Conservation (phyloP, 2,113 vertebrate species). For the Numenius arquata region DNA sequence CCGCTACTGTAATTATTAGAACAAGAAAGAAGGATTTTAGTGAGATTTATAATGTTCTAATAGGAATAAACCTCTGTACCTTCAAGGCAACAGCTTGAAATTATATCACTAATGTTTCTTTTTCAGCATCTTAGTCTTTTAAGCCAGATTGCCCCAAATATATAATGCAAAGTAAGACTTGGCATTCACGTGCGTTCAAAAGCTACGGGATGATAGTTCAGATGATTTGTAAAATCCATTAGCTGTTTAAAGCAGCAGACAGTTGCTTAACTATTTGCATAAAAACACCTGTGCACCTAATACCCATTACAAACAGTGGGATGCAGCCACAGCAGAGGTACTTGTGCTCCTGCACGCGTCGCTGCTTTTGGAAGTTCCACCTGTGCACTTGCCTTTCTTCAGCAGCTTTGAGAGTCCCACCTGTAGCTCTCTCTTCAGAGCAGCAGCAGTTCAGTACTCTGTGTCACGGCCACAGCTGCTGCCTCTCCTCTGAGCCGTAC, state of each 20-base stretch:
- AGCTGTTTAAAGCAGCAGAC: neutral
- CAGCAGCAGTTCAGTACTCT: neutral
- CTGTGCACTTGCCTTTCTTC: accelerated
- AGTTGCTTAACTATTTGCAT: neutral
- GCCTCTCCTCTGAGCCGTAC: neutral
- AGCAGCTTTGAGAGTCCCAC: neutral
- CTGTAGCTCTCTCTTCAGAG: neutral
- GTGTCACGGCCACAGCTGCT: neutral
- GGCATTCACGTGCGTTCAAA: neutral
- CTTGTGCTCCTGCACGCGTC: neutral
- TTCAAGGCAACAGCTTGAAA: neutral
- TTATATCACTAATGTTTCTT: neutral
- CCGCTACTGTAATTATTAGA: neutral
- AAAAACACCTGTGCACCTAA: neutral
- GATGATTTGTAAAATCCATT: neutral
- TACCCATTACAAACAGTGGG: neutral
- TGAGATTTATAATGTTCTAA: neutral
- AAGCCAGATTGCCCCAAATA: neutral
- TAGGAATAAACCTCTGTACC: neutral
- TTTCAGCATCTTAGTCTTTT: neutral
- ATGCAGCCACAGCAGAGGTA: neutral
- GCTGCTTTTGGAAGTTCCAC: neutral
- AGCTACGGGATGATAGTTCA: neutral
- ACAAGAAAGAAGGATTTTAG: neutral
- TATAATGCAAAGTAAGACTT: neutral